These are phyloP conservation scores for Malacosoma neustria DNA, from an alignment of 2,888 invertebrate species.

Conservation along the genomic window DNA sequence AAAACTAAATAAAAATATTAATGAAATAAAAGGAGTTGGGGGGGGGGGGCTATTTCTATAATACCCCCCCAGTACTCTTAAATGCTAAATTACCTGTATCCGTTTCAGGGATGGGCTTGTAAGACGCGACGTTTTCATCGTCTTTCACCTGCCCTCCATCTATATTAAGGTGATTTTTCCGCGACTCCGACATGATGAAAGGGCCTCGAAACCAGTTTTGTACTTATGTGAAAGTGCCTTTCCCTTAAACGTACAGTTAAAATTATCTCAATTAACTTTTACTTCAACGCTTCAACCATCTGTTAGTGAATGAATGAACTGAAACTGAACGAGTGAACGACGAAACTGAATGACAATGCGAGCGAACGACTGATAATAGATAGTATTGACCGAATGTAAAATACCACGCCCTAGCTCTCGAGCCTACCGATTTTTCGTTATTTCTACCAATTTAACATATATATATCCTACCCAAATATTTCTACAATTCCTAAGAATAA, in stretches of 20 bases:
- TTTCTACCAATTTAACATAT: too few species aligned
- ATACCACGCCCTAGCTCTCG: slow-evolving; percentile 17
- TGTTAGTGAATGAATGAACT: slow-evolving; percentile 11
- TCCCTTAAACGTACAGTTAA: slow-evolving; percentile 22
- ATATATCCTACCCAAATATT: too few species aligned
- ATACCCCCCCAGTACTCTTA: too few species aligned
- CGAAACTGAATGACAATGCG: slow-evolving; percentile 8
- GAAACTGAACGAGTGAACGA: background rate
- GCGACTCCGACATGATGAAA: slow-evolving; percentile 55
- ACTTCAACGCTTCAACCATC: slow-evolving; percentile 14
- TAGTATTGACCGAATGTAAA: too few species aligned
- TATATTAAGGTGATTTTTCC: slow-evolving; percentile 56
- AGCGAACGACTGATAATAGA: slow-evolving; percentile 14
- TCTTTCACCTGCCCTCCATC: slow-evolving; percentile 66
- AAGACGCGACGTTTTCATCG: slow-evolving; percentile 63
- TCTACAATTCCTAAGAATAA: too few species aligned
- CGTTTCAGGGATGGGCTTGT: slow-evolving; percentile 74
- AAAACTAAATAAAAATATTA: too few species aligned
- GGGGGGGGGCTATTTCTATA: too few species aligned
- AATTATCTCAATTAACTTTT: slow-evolving; percentile 27
- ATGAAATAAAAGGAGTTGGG: too few species aligned
- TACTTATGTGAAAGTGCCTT: slow-evolving; percentile 28
- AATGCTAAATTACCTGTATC: slow-evolving; percentile 62
- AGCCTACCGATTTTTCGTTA: too few species aligned
- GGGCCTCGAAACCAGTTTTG: slow-evolving; percentile 32